Percentiles rank a stretch among this genome's conserved stretches.
phyloP scores from a whole-genome alignment of 1,140 invertebrate species.

The Leptonema lineaticorne region DNA sequence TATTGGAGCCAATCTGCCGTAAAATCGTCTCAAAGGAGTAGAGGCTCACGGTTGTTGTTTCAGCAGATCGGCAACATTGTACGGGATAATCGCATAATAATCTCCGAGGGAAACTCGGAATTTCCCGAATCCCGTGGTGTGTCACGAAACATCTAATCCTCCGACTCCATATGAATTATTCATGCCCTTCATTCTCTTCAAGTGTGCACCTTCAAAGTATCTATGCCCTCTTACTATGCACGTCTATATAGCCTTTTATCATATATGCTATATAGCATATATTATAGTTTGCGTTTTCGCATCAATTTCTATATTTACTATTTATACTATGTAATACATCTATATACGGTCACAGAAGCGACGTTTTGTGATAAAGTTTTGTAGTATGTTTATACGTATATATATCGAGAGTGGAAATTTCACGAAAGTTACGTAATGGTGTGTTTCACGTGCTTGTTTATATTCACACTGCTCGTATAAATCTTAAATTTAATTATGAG shows the following conservation, averaged over 20 bases:
- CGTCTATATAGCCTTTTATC: too few species aligned
- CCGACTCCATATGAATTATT: neutral
- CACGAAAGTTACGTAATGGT: neutral
- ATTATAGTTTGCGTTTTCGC: too few species aligned
- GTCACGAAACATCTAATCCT: neutral
- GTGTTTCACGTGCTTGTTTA: neutral
- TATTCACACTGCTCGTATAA: constrained; percentile 4
- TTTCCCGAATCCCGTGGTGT: neutral
- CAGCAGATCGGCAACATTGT: neutral
- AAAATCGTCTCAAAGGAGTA: too few species aligned
- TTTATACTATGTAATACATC: too few species aligned
- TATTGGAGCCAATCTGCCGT: too few species aligned
- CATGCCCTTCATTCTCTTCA: neutral
- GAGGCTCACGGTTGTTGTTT: neutral
- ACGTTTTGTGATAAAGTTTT: too few species aligned
- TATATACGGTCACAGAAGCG: too few species aligned
- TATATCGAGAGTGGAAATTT: too few species aligned
- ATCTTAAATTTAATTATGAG: constrained; percentile 13
- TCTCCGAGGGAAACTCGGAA: neutral
- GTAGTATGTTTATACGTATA: neutral
- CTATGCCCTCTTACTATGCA: too few species aligned
- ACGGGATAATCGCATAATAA: neutral
- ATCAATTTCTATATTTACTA: too few species aligned
- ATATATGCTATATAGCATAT: too few species aligned
- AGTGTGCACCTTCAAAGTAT: too few species aligned